These are phyloP conservation scores for Drosophila lutescens DNA, from an alignment of 2,888 invertebrate species.

Conservation along the genomic window DNA sequence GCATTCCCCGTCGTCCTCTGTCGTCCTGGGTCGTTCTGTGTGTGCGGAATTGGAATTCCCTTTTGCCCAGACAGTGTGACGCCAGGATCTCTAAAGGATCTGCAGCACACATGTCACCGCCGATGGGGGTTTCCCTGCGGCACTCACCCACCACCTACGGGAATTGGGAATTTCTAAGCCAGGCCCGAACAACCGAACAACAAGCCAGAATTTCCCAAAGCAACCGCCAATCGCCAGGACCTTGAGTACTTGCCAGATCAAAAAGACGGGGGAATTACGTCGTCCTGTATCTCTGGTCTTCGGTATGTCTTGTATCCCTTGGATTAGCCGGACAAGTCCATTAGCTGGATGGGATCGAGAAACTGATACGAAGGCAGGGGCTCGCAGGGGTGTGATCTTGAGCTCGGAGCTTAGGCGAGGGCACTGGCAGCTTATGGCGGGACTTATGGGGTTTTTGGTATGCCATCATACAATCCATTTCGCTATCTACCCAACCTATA, in stretches of 20 bases:
- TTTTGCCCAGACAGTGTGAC: conserved; percentile 66
- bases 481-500: neutral
- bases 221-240: conserved; percentile 19
- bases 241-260: conserved; percentile 41
- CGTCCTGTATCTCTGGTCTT: neutral
- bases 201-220: conserved; percentile 23
- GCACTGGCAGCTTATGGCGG: neutral
- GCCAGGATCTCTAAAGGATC: conserved; percentile 51
- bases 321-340: conserved; percentile 50
- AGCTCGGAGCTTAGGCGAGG: conserved; percentile 27
- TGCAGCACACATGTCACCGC: conserved; percentile 75
- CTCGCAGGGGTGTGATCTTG: conserved; percentile 33
- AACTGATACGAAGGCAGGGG: conserved; percentile 1
- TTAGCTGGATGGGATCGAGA: conserved; percentile 27
- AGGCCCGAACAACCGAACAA: conserved; percentile 2
- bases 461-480: too few relatives aligned
- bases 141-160: conserved; percentile 51
- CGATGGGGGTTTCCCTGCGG: conserved; percentile 64
- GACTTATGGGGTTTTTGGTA: neutral
- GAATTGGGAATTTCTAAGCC: conserved; percentile 76
- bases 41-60: conserved; percentile 79
- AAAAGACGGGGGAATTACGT: conserved; percentile 33
- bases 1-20: conserved; percentile 59
- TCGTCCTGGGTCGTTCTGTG: conserved; percentile 18
- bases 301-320: conserved; percentile 12